These are phyloP conservation scores for Reticulitermes speratus DNA, from an alignment of 1,140 invertebrate genomes.

Conservation along the genomic window DNA sequence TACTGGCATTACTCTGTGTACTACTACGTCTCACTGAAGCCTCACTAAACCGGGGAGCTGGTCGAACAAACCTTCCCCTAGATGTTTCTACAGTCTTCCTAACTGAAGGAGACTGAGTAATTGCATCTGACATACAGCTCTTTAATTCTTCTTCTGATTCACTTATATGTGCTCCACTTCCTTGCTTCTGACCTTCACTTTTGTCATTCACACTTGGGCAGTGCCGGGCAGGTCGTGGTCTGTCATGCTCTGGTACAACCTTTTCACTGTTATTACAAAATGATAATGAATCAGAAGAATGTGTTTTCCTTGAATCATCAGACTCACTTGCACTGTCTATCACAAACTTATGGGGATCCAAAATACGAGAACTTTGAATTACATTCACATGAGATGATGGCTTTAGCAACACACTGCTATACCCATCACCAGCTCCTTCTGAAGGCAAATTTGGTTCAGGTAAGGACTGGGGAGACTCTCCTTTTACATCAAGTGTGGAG, in stretches of 20 bases:
- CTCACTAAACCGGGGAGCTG: conserved; percentile 43
- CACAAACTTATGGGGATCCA: conserved; percentile 38
- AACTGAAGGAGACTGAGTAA: conserved; percentile 39
- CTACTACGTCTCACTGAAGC: conserved; percentile 34
- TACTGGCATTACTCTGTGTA: conserved; percentile 41
- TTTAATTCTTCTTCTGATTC: conserved; percentile 38
- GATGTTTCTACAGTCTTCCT: conserved; percentile 40
- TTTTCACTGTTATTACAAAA: neutral
- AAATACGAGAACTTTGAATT: conserved; percentile 45
- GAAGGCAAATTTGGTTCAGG: neutral
- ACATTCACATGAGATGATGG: conserved; percentile 14
- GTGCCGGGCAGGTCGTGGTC: conserved; percentile 32
- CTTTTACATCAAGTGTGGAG: neutral
- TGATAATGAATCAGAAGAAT: conserved; percentile 34
- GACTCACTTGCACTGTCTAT: neutral
- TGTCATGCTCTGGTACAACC: neutral
- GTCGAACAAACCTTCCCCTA: neutral
- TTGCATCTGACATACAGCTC: neutral
- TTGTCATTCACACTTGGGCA: too few species aligned
- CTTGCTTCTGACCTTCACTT: conserved; percentile 49
- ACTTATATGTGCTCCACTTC: conserved; percentile 44
- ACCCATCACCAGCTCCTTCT: neutral
- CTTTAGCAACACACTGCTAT: neutral
- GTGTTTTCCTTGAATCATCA: neutral
- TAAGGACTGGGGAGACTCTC: neutral